Conservation (phyloP, 2,888 invertebrate genomes). For the Heterodera filipjevi region DNA sequence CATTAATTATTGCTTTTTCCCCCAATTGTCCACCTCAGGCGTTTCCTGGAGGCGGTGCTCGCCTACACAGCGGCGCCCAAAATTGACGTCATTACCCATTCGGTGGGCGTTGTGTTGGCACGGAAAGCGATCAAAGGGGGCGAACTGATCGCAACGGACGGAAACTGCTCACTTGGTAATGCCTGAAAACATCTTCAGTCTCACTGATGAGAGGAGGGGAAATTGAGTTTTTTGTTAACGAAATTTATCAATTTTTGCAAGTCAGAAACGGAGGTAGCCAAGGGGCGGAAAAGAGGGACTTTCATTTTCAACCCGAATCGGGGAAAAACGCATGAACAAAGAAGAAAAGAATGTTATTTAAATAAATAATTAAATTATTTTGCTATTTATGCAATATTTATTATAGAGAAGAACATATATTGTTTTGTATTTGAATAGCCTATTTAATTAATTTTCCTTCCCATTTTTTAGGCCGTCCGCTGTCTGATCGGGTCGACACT, state of each 20-base stretch:
- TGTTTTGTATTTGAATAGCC: no score
- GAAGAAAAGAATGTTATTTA: no score
- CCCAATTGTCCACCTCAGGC: constrained; percentile 26
- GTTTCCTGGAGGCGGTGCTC: constrained; percentile 60
- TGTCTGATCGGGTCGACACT: constrained; percentile 58
- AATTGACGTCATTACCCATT: constrained; percentile 63
- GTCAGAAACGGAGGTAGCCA: no score
- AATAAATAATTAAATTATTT: no score
- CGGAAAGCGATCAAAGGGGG: constrained; percentile 63
- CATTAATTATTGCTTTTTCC: neutral
- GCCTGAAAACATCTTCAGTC: neutral
- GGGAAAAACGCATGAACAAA: no score
- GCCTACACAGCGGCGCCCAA: constrained; percentile 60
- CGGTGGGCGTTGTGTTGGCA: constrained; percentile 50
- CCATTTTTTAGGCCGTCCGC: constrained; percentile 41
- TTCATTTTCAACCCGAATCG: no score
- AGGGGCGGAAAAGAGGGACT: no score
- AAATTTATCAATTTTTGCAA: neutral
- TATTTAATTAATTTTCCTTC: neutral
- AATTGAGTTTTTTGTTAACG: constrained; percentile 1
- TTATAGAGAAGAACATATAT: no score
- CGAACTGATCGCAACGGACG: constrained; percentile 61
- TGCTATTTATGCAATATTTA: no score
- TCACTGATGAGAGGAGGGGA: neutral
- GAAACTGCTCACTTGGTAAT: constrained; percentile 60